These are phyloP conservation scores for Trematocara nigrifrons DNA, from an alignment of 2,113 vertebrate species.

Conservation along the genomic window DNA sequence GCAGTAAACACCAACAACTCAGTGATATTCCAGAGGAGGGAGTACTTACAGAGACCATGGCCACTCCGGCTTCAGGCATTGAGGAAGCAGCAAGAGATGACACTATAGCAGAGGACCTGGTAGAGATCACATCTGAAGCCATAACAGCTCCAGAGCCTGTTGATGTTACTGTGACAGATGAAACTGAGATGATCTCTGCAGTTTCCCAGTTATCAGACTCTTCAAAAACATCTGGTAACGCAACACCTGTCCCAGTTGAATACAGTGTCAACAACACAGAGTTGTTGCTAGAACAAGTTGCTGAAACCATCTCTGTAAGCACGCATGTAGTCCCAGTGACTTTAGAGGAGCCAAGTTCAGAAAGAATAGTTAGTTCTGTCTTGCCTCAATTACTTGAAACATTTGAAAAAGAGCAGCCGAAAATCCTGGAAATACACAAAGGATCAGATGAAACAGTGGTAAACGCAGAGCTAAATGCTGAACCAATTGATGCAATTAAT, in stretches of 20 bases:
- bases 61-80: constrained; percentile 28
- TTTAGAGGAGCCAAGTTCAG: constrained; percentile 6
- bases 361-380: constrained; percentile 20
- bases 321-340: background rate
- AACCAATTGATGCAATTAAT: constrained; percentile 32
- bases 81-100: constrained; percentile 70
- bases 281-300: constrained; percentile 73
- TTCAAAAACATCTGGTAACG: constrained; percentile 81
- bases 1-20: constrained; percentile 67
- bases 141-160: constrained; percentile 77
- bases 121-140: constrained; percentile 78
- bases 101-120: constrained; percentile 67
- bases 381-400: constrained; percentile 27
- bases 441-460: constrained; percentile 29
- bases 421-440: background rate
- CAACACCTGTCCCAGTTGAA: constrained; percentile 79
- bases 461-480: constrained; percentile 13
- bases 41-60: constrained; percentile 59
- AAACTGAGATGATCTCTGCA: constrained; percentile 89
- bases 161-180: constrained; percentile 72
- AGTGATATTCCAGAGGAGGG: constrained; percentile 74
- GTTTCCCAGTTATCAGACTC: constrained; percentile 84
- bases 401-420: constrained; percentile 14
- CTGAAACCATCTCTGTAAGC: constrained; percentile 69
- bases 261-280: constrained; percentile 66